Conservation (phyloP, 2,113 vertebrate species). For the Telmatochromis brichardi region DNA sequence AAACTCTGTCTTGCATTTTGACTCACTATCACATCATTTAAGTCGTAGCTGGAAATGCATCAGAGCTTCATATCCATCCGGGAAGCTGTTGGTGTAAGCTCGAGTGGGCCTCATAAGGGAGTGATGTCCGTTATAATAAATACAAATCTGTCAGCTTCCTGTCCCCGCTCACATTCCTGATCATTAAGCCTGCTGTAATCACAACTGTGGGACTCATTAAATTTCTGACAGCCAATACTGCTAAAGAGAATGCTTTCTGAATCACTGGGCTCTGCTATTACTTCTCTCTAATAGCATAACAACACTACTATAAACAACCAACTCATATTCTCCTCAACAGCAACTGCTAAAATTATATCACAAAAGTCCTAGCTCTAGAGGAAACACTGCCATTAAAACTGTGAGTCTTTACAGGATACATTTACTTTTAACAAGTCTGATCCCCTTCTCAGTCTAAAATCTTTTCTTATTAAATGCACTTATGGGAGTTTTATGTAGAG, state of each 20-base stretch:
- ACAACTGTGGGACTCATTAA: conserved; percentile 67
- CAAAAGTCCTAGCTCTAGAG: not conserved
- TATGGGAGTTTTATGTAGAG: not conserved
- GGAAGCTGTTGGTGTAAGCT: conserved; percentile 1
- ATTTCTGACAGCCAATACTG: conserved; percentile 47
- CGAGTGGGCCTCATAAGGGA: conserved; percentile 16
- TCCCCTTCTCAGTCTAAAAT: not conserved
- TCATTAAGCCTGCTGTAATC: conserved; percentile 61
- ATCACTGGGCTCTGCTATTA: conserved; percentile 58
- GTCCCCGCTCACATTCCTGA: conserved; percentile 43
- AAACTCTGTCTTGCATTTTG: not conserved
- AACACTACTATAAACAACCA: conserved; percentile 39
- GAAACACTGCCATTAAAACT: conserved; percentile 4
- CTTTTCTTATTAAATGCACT: not conserved
- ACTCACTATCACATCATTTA: not conserved
- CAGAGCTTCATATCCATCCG: not conserved
- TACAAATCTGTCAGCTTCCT: conserved; percentile 56
- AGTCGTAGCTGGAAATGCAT: conserved; percentile 10
- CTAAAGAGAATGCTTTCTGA: conserved; percentile 58
- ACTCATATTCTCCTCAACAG: conserved; percentile 16
- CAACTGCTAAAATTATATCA: conserved; percentile 20
- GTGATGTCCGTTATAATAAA: conserved; percentile 51
- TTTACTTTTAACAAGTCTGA: not conserved
- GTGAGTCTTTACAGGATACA: not conserved
- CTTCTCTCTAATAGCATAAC: conserved; percentile 46